Evolutionary conservation across 2,888 invertebrate genomes (phyloP), one percentile per base, ranked within the genome.

Genomic region (Sericinus montela): DNA sequence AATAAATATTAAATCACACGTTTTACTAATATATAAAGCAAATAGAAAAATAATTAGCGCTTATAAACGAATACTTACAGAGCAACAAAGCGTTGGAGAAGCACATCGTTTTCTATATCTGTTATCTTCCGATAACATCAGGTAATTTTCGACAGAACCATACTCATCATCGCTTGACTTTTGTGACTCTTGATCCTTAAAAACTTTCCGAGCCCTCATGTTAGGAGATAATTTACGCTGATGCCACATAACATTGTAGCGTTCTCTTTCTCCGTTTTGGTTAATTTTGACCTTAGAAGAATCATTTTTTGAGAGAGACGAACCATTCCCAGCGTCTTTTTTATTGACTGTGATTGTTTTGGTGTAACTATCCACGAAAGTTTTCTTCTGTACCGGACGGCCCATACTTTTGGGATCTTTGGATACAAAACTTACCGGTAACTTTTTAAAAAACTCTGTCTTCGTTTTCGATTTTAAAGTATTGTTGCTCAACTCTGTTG

Each of bases 231-330:
- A 39, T 32, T 65, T 56, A 34, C 63, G 65, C 49, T 74, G 72
- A 49, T 69, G 64, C 46, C 80, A 70, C 37, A 65, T 49, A 5
- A 82, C 67, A 54, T 80, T 70, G 51, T 80, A 85, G 48, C 55
- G 58, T 52, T 82, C 81, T 15, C 68, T 71, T 11, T 76, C 74
- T 41, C 68, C 72, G 9, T 82, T 73, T 47, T 84, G 79, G 54
- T 79, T 76, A 25, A 83, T 60, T 11, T 75, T 67, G 7, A 81
- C 63, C 55, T 68, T 75, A 8, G 85, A 81, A 30, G 62, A 59
- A 29, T 62, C 55, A 28, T 56, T 60, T 51, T 55, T 66, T 1
- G 65, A 55, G 7, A 52, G 54, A 29, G 54, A 48, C 13, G 53
- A 15, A 19, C 54, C 53, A n/a, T 42, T 56, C 46, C 52, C 55